These are phyloP conservation scores for Gambelia wislizenii DNA, from an alignment of 2,797 vertebrate genomes.

Conservation along the genomic window DNA sequence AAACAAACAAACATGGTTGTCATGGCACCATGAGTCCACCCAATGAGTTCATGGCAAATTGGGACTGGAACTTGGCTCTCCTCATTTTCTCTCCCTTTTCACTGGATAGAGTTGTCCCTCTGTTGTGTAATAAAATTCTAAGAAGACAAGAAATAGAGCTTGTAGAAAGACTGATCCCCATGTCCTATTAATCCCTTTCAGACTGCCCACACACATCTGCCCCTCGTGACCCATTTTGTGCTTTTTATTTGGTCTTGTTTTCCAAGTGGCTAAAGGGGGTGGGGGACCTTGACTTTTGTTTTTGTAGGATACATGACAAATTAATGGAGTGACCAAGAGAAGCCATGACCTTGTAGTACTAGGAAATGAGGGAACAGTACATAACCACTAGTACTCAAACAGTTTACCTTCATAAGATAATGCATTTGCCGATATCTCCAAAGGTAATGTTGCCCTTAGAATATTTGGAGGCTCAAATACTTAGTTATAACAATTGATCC, in stretches of 20 bases:
- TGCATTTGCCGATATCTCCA: constrained; percentile 52
- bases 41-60: constrained; percentile 11
- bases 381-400: background rate
- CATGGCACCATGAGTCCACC: background rate
- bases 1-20: background rate
- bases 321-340: background rate
- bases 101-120: background rate
- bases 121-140: constrained; percentile 1
- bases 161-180: background rate
- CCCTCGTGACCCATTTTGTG: background rate
- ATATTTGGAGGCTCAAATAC: accelerated
- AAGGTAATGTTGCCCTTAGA: constrained; percentile 17
- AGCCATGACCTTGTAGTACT: constrained; percentile 35
- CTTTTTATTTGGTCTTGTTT: background rate
- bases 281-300: background rate
- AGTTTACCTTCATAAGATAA: constrained; percentile 53
- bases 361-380: constrained; percentile 50
- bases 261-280: constrained; percentile 1
- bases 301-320: constrained; percentile 2
- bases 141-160: accelerated
- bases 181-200: constrained; percentile 12
- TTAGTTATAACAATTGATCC: constrained; percentile 10
- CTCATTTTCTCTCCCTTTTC: background rate
- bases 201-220: background rate
- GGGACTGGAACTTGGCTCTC: constrained; percentile 19